A percentile compares a stretch with the other conserved stretches of the same genome.
These are phyloP conservation scores for Mirza zaza DNA, from an alignment of 2,113 vertebrate genomes.

Conservation along the genomic window DNA sequence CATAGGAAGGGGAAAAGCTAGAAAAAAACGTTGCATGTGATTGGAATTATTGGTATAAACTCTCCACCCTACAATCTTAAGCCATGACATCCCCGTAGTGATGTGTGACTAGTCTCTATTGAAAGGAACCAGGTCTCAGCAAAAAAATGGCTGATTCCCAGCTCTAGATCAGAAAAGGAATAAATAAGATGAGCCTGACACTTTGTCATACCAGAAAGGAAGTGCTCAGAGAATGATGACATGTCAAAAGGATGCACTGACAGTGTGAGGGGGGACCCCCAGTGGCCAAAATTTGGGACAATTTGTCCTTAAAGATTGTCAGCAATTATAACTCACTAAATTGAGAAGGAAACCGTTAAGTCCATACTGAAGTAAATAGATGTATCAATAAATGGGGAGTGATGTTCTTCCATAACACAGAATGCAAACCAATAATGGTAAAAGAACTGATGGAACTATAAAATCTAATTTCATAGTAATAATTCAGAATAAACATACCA, in stretches of 20 bases:
- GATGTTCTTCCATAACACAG: neutral
- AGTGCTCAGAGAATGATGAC: neutral
- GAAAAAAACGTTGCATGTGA: fast-evolving
- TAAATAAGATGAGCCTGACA: neutral
- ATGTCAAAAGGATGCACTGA: neutral
- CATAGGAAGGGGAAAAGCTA: neutral
- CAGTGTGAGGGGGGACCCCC: neutral
- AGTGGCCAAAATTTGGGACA: neutral
- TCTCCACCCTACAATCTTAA: fast-evolving
- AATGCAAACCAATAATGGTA: neutral
- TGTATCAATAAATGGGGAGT: neutral
- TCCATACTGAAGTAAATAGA: neutral
- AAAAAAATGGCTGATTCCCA: neutral
- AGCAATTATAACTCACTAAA: neutral
- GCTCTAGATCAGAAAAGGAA: neutral
- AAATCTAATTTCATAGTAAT: neutral
- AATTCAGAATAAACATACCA: neutral
- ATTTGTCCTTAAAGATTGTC: no score
- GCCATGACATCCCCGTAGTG: neutral
- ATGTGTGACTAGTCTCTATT: neutral
- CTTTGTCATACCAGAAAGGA: neutral
- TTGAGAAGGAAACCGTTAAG: neutral
- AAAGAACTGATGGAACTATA: neutral
- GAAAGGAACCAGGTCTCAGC: neutral
- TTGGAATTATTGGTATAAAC: neutral